phyloP scores from a whole-genome alignment of 2,113 vertebrate genomes.

The Cynocephalus volans region DNA sequence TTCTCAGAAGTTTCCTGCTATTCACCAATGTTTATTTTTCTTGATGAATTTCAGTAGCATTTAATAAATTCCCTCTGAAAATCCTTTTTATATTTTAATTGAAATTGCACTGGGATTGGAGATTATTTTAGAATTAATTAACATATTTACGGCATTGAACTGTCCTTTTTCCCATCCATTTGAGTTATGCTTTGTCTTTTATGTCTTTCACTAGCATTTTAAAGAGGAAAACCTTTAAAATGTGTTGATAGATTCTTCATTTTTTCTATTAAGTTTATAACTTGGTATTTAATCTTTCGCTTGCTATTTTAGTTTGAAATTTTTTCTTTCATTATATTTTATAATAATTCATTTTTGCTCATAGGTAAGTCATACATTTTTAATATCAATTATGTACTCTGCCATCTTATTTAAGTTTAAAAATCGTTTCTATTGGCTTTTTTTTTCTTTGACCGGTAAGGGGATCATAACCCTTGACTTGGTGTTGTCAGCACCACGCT shows the following conservation, averaged over 20 bases:
- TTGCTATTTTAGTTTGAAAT: slow-evolving; percentile 1
- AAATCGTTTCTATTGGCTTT: background rate
- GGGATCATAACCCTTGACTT: too few relatives aligned
- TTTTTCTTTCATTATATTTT: background rate
- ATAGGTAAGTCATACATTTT: background rate
- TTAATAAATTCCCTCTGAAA: slow-evolving; percentile 13
- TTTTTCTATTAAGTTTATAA: background rate
- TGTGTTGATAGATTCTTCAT: background rate
- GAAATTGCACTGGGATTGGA: background rate
- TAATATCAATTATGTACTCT: background rate
- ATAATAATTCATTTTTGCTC: background rate
- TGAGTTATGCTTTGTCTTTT: background rate
- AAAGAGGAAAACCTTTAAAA: too few relatives aligned
- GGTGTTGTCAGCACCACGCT: too few relatives aligned
- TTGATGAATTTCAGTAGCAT: background rate
- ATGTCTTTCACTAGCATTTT: background rate
- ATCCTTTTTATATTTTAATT: background rate
- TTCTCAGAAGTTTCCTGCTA: background rate
- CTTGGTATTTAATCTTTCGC: slow-evolving; percentile 32
- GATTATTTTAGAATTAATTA: background rate
- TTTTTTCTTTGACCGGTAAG: too few relatives aligned
- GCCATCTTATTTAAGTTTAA: slow-evolving; percentile 12
- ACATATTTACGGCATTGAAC: background rate
- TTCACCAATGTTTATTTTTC: background rate
- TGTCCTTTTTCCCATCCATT: background rate